Percentiles rank a stretch among this genome's conserved stretches.
phyloP scores from a whole-genome alignment of 92 coral and sea anemone genomes.

The Palythoa grandiflora region DNA sequence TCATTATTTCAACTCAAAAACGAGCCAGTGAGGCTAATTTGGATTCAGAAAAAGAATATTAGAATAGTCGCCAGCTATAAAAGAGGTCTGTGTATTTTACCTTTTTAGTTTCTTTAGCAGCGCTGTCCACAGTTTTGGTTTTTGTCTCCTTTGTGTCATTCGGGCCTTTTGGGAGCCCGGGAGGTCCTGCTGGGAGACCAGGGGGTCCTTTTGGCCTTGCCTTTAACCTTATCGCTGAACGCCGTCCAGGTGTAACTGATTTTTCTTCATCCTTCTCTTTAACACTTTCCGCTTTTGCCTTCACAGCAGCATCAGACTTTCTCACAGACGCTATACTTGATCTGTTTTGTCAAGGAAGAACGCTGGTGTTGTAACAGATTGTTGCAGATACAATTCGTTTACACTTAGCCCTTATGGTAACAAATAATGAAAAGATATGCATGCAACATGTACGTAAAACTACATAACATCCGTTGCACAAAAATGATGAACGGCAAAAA shows the following conservation, averaged over 20 bases:
- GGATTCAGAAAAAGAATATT: too few species aligned
- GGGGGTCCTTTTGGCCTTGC: conserved; percentile 19
- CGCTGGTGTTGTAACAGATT: too few species aligned
- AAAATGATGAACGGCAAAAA: too few species aligned
- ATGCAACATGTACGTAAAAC: too few species aligned
- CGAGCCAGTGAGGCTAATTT: too few species aligned
- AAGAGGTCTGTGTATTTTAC: neutral
- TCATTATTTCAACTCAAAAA: too few species aligned
- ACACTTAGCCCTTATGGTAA: too few species aligned
- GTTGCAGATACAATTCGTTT: too few species aligned
- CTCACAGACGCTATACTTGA: conserved; percentile 93
- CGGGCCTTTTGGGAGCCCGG: neutral
- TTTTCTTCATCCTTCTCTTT: conserved; percentile 59
- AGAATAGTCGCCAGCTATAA: too few species aligned
- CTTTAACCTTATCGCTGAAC: conserved; percentile 34
- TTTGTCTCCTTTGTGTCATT: conserved; percentile 6
- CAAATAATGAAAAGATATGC: too few species aligned
- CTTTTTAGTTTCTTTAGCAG: conserved; percentile 18
- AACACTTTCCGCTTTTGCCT: conserved; percentile 76
- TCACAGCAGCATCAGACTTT: conserved; percentile 87
- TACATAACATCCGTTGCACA: too few species aligned
- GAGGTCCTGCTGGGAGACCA: conserved; percentile 9
- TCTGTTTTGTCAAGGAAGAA: conserved; percentile 61
- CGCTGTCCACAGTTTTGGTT: neutral
- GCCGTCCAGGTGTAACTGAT: conserved; percentile 11